Conservation (phyloP, 2,113 vertebrate species). For the Pseudolaguvia tuberculata region DNA sequence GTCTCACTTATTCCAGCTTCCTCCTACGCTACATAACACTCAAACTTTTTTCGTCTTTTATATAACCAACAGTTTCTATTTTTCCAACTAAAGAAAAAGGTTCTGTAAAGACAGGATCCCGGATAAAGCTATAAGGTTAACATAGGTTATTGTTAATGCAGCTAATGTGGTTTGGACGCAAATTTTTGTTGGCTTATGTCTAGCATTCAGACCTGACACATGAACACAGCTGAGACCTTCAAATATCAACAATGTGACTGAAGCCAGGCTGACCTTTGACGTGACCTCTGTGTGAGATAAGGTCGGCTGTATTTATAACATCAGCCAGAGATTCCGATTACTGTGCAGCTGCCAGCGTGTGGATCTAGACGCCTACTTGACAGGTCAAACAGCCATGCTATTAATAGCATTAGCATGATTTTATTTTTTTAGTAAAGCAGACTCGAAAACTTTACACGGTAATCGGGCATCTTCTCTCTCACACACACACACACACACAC, state of each 20-base stretch:
- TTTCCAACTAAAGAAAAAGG: neutral
- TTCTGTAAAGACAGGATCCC: neutral
- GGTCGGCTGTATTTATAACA: conserved; percentile 70
- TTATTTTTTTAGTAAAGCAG: conserved; percentile 22
- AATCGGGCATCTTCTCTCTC: neutral
- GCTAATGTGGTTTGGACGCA: too few species aligned
- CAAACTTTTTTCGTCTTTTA: neutral
- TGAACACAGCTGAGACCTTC: conserved; percentile 38
- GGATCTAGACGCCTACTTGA: conserved; percentile 62
- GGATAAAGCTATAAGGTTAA: neutral
- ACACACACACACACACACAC: too few species aligned
- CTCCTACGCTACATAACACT: neutral
- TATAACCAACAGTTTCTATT: neutral
- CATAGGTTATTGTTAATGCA: neutral
- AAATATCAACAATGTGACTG: conserved; percentile 63
- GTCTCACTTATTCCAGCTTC: neutral
- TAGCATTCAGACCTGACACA: neutral
- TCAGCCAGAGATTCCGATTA: conserved; percentile 61
- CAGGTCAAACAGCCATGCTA: conserved; percentile 63
- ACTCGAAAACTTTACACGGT: conserved; percentile 13
- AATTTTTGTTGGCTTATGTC: neutral
- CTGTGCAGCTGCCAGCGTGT: conserved; percentile 63
- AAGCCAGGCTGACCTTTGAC: conserved; percentile 64
- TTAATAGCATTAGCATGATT: conserved; percentile 61
- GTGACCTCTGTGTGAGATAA: conserved; percentile 65